Evolutionary conservation across 2,797 vertebrate species (phyloP), one percentile per base, ranked within the genome.

Genomic region (Acanthurus tractus): DNA sequence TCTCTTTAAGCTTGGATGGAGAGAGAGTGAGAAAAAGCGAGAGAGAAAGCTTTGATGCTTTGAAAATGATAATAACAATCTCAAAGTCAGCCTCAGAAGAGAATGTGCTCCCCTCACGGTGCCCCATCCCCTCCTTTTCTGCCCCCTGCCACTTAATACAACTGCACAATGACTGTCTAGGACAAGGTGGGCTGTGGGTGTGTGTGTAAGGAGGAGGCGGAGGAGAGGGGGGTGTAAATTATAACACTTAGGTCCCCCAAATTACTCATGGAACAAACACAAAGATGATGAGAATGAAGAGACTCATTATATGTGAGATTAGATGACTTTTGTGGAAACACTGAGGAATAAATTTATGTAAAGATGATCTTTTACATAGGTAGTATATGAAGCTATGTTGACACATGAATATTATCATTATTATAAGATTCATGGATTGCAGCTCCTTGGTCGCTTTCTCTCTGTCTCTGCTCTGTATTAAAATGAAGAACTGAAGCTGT

Each of bases 21-120:
- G 94, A 94, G 93, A 93, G 93, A 92, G 93, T 85, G 91, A 92
- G 92, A 90, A 90, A 92, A 90, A 93, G 91, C 89, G 82, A 82
- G 87, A 87, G 92, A 91, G 88, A 95, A 93, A 94, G 95, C 95
- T 96, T 96, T 96, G 95, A 96, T 96, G 95, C 95, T 95, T 96
- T 96, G 94, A 96, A 96, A 96, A 96, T 96, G 95, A 96, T 96
- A 95, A 96, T 95, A 96, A 95, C 95, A 96, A 95, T 95, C 95
- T 95, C 92, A 92, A 94, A 94, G 93, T 93, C 94, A 94, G 94
- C 90, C 84, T 91, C 77, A 83, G 93, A 95, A 94, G 90, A 94
- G 92, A 95, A 96, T 94, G 88, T 91, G 88, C 88, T 79, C 84
- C 84, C 82, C 82, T 72, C 81, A 61, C 82, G 73, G 79, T 91